Base-by-base conservation (phyloP, 2,113 vertebrate genomes). In the Elgaria multicarinata region DNA sequence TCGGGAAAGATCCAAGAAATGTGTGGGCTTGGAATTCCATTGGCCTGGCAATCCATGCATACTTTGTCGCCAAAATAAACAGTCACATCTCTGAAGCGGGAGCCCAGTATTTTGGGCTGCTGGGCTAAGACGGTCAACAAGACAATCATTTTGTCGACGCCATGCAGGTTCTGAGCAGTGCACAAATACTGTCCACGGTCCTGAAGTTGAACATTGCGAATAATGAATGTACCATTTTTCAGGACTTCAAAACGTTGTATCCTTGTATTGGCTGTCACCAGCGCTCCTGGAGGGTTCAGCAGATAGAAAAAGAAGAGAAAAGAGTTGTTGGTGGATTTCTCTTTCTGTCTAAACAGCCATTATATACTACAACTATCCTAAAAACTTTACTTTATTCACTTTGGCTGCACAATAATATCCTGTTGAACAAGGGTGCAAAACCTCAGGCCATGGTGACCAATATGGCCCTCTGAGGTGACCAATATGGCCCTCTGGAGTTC, bases 1-100 rank as follows among this genome's bases (percentile, higher is more conserved):
- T 98, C 98, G 0, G 99, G 98, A 26, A 99, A 97, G 71, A 98
- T 91, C 98, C 99, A 99, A 5, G 98, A 98, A 76, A 98, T 97
- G 0, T 91, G 97, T 2, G 98, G 98, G 0, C 7, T 90, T 0
- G 98, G 98, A 13, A 93, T 94, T 0, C 98, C 98, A 4, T 95
- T 97, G 33, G 98, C 98, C 44, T 94, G 92, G 91, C 99, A 99
- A 22, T 98, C 97, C 95, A 99, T 94, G 71, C 95, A 89, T 3
- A 98, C 87, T 1, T 94, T 95, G 24, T 97, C 97, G 2, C 98
- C 98, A 12, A 98, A 95, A 92, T 96, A 96, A 44, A 98, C 97
- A 0, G 97, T 97, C 84, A 97, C 80, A 1, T 99, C 98, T 90
- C 96, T 96, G 82, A 97, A 97, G 7, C 90, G 98, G 2, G 98